phyloP scores from a whole-genome alignment of 2,888 invertebrate species.

The Caenorhabditis sinica region DNA sequence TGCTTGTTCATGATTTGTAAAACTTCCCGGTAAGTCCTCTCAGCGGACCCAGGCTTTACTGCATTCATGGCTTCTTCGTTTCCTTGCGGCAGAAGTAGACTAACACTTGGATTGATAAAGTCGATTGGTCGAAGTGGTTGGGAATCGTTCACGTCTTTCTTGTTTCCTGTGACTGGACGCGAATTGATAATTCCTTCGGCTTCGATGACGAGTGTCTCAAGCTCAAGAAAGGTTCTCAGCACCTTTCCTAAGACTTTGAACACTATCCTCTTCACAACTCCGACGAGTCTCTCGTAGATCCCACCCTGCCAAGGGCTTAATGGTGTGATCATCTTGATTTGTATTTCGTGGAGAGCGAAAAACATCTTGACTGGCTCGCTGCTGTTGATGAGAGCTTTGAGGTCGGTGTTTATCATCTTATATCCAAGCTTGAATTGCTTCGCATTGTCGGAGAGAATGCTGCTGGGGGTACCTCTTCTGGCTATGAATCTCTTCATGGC shows the following conservation, averaged over 20 bases:
- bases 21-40: no score
- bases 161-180: neutral
- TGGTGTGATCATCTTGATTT: neutral
- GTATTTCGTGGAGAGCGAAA: neutral
- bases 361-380: neutral
- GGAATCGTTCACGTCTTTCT: neutral
- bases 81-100: no score
- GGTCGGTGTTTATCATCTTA: neutral
- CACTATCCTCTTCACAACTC: neutral
- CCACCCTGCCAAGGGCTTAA: no score
- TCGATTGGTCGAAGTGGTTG: neutral
- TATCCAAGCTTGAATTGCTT: constrained; percentile 82
- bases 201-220: neutral
- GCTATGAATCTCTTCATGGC: constrained; percentile 60
- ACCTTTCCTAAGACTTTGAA: neutral
- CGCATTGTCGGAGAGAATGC: constrained; percentile 83
- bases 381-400: neutral
- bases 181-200: neutral
- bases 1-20: no score
- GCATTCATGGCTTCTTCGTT: no score
- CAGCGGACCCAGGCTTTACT: no score
- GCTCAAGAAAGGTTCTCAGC: neutral
- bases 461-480: constrained; percentile 81
- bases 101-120: neutral
- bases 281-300: constrained; percentile 2